phyloP scores from a whole-genome alignment of 1,140 invertebrate species.

The Drosophila chauvacae region DNA sequence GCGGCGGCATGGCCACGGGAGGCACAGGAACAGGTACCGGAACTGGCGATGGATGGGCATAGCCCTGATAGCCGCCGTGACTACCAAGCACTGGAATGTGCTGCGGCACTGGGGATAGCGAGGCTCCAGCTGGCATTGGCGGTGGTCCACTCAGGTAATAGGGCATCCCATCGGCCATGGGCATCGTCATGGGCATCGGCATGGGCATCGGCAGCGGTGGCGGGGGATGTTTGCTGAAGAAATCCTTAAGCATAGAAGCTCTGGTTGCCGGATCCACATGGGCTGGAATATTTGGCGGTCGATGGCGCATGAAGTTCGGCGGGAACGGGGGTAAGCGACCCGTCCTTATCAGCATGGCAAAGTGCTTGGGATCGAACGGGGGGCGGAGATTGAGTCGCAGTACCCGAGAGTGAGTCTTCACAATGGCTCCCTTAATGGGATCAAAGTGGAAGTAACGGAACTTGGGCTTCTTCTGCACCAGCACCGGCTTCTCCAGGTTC shows the following conservation, averaged over 20 bases:
- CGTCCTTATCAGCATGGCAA: conserved; percentile 69
- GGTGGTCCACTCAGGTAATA: conserved; percentile 41
- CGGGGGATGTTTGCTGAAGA: conserved; percentile 67
- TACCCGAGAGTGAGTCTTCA: conserved; percentile 37
- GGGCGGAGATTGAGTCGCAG: conserved; percentile 27
- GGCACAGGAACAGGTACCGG: conserved; percentile 30
- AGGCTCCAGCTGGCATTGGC: conserved; percentile 18
- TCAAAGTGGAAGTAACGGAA: conserved; percentile 66
- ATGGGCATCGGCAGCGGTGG: conserved; percentile 45
- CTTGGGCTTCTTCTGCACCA: conserved; percentile 64
- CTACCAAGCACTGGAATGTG: conserved; percentile 26
- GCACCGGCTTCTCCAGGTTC: conserved; percentile 54
- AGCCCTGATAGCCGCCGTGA: conserved; percentile 14
- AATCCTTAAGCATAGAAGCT: conserved; percentile 59
- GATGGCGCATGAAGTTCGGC: conserved; percentile 44
- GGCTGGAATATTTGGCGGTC: conserved; percentile 52
- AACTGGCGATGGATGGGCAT: conserved; percentile 21
- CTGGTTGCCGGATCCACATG: conserved; percentile 47
- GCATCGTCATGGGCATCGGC: conserved; percentile 6
- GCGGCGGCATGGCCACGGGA: conserved; percentile 20
- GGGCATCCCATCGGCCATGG: conserved; percentile 30
- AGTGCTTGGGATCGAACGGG: conserved; percentile 68
- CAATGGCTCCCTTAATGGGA: conserved; percentile 42
- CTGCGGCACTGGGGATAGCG: conserved; percentile 22
- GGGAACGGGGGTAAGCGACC: conserved; percentile 53